Evolutionary conservation across 2,888 invertebrate genomes (phyloP), one percentile per base, ranked within the genome.

Genomic region (Drosophila atroscutellata): DNA sequence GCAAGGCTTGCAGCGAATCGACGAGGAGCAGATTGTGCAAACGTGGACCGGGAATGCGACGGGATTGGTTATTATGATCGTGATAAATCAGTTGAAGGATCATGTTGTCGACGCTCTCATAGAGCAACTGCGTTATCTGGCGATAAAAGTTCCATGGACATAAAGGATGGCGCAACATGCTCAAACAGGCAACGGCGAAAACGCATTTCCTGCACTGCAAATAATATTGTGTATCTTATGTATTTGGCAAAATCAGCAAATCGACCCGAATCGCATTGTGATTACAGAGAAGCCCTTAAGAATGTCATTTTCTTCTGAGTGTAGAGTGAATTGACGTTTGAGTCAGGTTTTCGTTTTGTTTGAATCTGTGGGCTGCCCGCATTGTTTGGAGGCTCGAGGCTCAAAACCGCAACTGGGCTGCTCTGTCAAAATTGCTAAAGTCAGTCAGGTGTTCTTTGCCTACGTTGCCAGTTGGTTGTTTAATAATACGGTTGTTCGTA

Each of bases 121-220:
- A n/a, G n/a, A n/a, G n/a, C n/a, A n/a, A n/a, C n/a, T n/a, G n/a
- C n/a, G n/a, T n/a, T n/a, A n/a, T n/a, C n/a, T n/a, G n/a, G n/a
- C n/a, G n/a, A n/a, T n/a, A n/a, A n/a, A n/a, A n/a, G n/a, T n/a
- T n/a, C n/a, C n/a, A n/a, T n/a, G n/a, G n/a, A n/a, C n/a, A n/a
- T n/a, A n/a, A n/a, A n/a, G n/a, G n/a, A n/a, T n/a, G 64, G 51
- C 74, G 65, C 54, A 65, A 66, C 78, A 60, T 70, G 77, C 39
- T 77, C 49, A 59, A 77, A 32, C 76, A 77, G 47, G 78, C 64
- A 45, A 62, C 34, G 39, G 50, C n/a, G n/a, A 28, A 49, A 26
- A 6, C 6, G 1, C 11, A 11, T 24, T 49, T 37, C 20, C 26
- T 11, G 32, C 56, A 56, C 56, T 56, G 20, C 18, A 26, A 28